Percentiles rank a stretch among this genome's conserved stretches.
Conservation (phyloP, 2,113 vertebrate species). For the Tetrao urogallus region DNA sequence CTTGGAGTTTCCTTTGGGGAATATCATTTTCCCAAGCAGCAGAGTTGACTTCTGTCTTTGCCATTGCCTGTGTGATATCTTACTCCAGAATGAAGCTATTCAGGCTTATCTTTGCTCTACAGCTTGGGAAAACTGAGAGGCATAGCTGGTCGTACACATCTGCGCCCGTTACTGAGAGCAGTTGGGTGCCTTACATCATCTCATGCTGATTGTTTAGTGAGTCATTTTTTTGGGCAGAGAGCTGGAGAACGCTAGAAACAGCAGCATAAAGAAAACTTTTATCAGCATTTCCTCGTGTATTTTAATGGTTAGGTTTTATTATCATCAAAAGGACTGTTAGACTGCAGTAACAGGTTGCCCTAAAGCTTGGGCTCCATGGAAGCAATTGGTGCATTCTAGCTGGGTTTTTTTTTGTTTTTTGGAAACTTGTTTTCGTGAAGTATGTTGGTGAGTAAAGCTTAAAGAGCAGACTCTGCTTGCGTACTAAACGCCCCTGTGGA, state of each 20-base stretch:
- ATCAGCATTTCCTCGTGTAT: constrained; percentile 26
- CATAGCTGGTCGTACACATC: constrained; percentile 36
- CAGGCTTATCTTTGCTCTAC: constrained; percentile 50
- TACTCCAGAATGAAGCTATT: constrained; percentile 42
- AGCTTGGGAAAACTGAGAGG: constrained; percentile 46
- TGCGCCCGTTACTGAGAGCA: not conserved
- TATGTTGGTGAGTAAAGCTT: constrained; percentile 61
- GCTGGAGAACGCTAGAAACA: not conserved
- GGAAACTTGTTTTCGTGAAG: not conserved
- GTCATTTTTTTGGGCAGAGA: constrained; percentile 58
- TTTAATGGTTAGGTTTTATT: constrained; percentile 43
- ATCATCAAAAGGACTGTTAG: constrained; percentile 30
- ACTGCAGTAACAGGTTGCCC: constrained; percentile 34
- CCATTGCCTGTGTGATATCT: not conserved
- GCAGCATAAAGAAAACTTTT: constrained; percentile 37
- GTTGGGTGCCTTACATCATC: constrained; percentile 51
- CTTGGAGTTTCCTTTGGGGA: not conserved
- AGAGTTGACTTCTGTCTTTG: not conserved
- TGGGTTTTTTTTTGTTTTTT: not conserved
- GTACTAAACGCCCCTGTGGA: constrained; percentile 44
- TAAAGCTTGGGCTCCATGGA: constrained; percentile 29
- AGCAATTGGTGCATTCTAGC: constrained; percentile 4
- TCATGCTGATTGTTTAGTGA: constrained; percentile 50
- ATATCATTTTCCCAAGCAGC: not conserved
- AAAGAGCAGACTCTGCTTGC: not conserved